Conservation (phyloP, 2,113 vertebrate species). For the Dromiciops gliroides region DNA sequence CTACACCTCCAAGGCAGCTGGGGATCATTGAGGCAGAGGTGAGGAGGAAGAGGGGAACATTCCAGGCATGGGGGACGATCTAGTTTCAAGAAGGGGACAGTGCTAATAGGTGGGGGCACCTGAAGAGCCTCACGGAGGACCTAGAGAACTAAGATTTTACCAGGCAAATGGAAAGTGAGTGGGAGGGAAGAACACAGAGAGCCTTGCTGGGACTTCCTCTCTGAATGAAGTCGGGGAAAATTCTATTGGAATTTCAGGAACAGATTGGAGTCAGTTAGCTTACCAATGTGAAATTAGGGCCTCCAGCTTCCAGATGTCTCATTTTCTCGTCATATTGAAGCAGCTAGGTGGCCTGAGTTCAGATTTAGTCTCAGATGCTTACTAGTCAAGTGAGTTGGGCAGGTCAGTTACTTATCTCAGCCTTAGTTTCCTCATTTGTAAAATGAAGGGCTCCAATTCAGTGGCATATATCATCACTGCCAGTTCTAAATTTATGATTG, state of each 20-base stretch:
- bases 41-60: not conserved
- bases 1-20: not conserved
- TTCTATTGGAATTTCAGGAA: slow-evolving; percentile 41
- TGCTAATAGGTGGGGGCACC: not conserved
- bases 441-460: not conserved
- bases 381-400: not conserved
- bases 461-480: not conserved
- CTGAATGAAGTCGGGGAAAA: not conserved
- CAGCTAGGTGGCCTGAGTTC: not conserved
- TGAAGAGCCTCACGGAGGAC: not conserved
- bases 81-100: not conserved
- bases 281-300: not conserved
- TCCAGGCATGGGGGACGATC: not conserved
- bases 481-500: not conserved
- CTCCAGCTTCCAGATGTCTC: not conserved
- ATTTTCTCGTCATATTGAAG: not conserved
- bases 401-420: not conserved
- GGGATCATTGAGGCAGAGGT: not conserved
- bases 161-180: slow-evolving; percentile 6
- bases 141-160: not conserved
- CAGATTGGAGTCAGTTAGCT: not conserved
- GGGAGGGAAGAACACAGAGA: not conserved
- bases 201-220: not conserved
- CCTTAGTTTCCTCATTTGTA: not conserved
- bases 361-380: not conserved